Base-by-base conservation (phyloP, 37 sponge, comb jelly and placozoan species). In the Halichondria panicea region DNA sequence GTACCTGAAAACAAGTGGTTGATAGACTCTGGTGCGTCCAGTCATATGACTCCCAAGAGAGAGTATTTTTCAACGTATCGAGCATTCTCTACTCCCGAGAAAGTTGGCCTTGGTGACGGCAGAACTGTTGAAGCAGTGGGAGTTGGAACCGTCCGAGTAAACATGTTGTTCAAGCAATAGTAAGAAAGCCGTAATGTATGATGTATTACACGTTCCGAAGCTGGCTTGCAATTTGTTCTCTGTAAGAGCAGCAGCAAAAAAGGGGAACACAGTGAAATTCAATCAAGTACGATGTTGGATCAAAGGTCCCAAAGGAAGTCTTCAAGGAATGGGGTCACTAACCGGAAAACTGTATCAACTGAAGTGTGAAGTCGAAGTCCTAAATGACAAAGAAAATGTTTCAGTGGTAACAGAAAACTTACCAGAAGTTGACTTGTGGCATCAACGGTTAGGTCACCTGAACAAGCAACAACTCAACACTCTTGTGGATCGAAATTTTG, bases 371-470 rank as follows among this genome's bases (percentile, higher is more conserved):
- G 18, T 43, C 7, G 54, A 44, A 31, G 24, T 34, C 6, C n/a
- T n/a, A 39, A 15, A 11, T 57, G 6, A 25, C 31, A 7, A 33
- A 19, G 82, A 73, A 37, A 30, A 31, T 46, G 72, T 54, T 27
- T 57, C 72, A 60, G 31, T 80, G 57, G 82, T 50, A 15, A 56
- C 68, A 1, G 67, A 48, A 19, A 36, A 73, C 30, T 42, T 3
- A 52, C 21, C 12, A 30, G 41, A 64, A 5, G 32, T 68, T 24
- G 76, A 83, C 57, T 45, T 75, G 32, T 83, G 84, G 84, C 84
- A 83, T 75, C 76, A 75, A n/a, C 62, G 84, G 28, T 59, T 83
- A 32, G 84, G 84, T 27, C 84, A 75, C 42, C 50, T 64, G 32
- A 68, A 43, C 58, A 70, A 59, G 41, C 67, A 52, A 56, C 59